A percentile compares a stretch with the other conserved stretches of the same genome.
phyloP scores from a whole-genome alignment of 2,888 invertebrate species.

The Trichopria drosophilae region DNA sequence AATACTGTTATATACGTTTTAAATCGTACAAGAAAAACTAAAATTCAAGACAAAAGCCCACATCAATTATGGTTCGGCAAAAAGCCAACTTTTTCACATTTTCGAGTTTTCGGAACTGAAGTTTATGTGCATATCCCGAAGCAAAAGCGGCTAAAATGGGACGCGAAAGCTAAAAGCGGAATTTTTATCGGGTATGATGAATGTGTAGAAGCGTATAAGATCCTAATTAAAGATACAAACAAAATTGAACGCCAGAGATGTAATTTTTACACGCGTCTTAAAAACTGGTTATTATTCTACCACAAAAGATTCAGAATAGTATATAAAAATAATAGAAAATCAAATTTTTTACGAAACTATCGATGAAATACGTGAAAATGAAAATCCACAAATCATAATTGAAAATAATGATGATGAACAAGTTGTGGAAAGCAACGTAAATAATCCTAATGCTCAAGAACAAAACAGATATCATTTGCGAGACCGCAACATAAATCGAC shows the following conservation, averaged over 20 bases:
- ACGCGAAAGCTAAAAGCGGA: slow-evolving; percentile 40
- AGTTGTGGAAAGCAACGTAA: no score
- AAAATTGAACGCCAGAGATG: no score
- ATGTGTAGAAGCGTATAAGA: slow-evolving; percentile 3
- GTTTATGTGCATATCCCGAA: slow-evolving; percentile 38
- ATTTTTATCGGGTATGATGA: slow-evolving; percentile 11
- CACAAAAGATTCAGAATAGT: no score
- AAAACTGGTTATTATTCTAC: no score
- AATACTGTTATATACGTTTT: slow-evolving; percentile 47
- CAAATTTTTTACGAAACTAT: not conserved
- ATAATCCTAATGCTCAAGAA: no score
- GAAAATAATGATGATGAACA: no score
- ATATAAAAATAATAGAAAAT: slow-evolving; percentile 1
- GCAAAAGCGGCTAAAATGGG: slow-evolving; percentile 41
- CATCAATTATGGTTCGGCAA: slow-evolving; percentile 41
- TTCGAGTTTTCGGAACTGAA: slow-evolving; percentile 37
- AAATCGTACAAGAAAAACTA: slow-evolving; percentile 44
- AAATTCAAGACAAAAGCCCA: slow-evolving; percentile 35
- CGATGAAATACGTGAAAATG: slow-evolving; percentile 2
- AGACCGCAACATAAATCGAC: slow-evolving; percentile 6
- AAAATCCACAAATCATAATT: no score
- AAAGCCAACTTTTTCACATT: slow-evolving; percentile 35
- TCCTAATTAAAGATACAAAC: slow-evolving; percentile 1
- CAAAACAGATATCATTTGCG: no score
- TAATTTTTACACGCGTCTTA: no score